Base-by-base conservation (phyloP, 2,113 vertebrate genomes). In the Oreochromis tanganicae region DNA sequence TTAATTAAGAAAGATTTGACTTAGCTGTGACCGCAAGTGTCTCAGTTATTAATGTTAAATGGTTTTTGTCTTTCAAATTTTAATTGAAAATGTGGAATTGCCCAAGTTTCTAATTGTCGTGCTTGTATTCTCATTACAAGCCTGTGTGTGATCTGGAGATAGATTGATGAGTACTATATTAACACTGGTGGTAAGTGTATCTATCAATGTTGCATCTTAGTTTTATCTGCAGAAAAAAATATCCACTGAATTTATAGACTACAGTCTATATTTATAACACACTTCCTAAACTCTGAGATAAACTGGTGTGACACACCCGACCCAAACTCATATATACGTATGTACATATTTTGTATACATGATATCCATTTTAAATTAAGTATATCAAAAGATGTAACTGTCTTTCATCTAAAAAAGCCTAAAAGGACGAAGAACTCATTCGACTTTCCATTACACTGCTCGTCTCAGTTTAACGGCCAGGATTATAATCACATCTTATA, bases 71-170 rank as follows among this genome's bases (percentile, higher is more conserved):
- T 93, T 92, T 94, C 86, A 88, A 46, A 78, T 90, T 94, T 94
- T 93, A 95, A 94, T 93, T 95, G 89, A 93, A 92, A 93, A 88
- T 13, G 83, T 89, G 50, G 84, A 91, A 93, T 84, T 86, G 80
- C 82, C 21, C 59, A 56, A 92, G 90, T 94, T 94, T 88, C 86
- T 91, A 87, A 91, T 85, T 87, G 85, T 80, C 43, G 17, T 46
- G 41, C 63, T 71, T 29, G 27, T 5, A 43, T 38, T 86, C 71
- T 61, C 73, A 85, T 90, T 90, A 21, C 16, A 34, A 12, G 29
- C 3, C 17, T 79, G 71, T 61, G 73, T 87, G 83, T 85, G 80
- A 52, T 73, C 36, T 61, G 14, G 34, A 52, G 46, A 80, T 38
- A 57, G 61, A 79, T 36, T 21, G 21, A 57, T 34, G 59, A 19